phyloP scores from a whole-genome alignment of 1,140 invertebrate genomes.

The Saxidomus purpurata region DNA sequence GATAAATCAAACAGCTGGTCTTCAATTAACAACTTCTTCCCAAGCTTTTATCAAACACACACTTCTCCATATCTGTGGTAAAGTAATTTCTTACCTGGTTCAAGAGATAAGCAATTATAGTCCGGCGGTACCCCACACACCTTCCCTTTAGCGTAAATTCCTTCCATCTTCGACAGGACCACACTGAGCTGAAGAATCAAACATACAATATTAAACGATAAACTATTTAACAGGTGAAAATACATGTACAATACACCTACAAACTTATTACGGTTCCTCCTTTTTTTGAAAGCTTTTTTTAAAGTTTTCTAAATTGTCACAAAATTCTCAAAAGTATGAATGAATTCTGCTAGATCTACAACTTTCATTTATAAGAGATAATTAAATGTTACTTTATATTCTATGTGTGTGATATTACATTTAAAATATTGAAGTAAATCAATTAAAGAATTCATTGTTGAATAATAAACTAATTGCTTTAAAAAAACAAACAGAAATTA shows the following conservation, averaged over 20 bases:
- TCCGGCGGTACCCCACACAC: slow-evolving; percentile 79
- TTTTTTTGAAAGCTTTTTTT: too few relatives aligned
- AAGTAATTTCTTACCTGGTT: slow-evolving; percentile 52
- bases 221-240: too few relatives aligned
- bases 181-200: slow-evolving; percentile 73
- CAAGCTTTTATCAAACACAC: background rate
- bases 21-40: background rate
- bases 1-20: background rate
- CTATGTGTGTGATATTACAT: too few relatives aligned
- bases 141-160: slow-evolving; percentile 77
- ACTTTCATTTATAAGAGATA: background rate
- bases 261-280: too few relatives aligned
- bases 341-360: too few relatives aligned
- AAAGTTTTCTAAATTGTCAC: too few relatives aligned
- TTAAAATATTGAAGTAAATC: too few relatives aligned
- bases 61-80: background rate
- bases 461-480: too few relatives aligned
- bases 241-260: too few relatives aligned
- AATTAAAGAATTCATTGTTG: too few relatives aligned
- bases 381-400: background rate
- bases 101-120: slow-evolving; percentile 71
- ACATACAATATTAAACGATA: background rate
- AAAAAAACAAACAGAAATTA: too few relatives aligned
- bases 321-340: too few relatives aligned
- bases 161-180: slow-evolving; percentile 73